Conservation (phyloP, 2,888 invertebrate genomes). For the Spilosoma lubricipeda region DNA sequence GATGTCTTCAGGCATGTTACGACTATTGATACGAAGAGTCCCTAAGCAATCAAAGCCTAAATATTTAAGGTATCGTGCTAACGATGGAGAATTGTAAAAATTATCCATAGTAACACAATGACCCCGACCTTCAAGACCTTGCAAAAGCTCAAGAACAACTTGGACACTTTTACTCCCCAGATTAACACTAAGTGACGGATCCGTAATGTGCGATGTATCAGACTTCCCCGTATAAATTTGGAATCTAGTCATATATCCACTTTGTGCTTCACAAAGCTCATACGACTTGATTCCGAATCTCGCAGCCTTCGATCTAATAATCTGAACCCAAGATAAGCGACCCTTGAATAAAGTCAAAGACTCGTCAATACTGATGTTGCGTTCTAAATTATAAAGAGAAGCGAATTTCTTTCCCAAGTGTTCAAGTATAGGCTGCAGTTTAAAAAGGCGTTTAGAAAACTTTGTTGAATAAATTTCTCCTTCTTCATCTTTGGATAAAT, state of each 20-base stretch:
- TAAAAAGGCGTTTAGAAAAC: background rate
- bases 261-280: slow-evolving; percentile 41
- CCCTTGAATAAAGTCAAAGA: slow-evolving; percentile 46
- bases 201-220: no score
- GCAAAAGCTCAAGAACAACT: slow-evolving; percentile 24
- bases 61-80: slow-evolving; percentile 43
- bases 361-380: slow-evolving; percentile 39
- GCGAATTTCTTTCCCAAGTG: slow-evolving; percentile 24
- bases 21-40: slow-evolving; percentile 35
- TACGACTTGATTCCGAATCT: slow-evolving; percentile 42
- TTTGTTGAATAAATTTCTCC: slow-evolving; percentile 15
- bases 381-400: slow-evolving; percentile 16
- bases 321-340: slow-evolving; percentile 32
- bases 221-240: slow-evolving; percentile 26
- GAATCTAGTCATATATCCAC: slow-evolving; percentile 28
- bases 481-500: background rate
- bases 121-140: slow-evolving; percentile 37
- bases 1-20: slow-evolving; percentile 36
- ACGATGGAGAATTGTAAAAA: slow-evolving; percentile 37
- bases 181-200: background rate
- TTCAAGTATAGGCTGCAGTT: slow-evolving; percentile 32
- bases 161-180: slow-evolving; percentile 12
- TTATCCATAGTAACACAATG: slow-evolving; percentile 33
- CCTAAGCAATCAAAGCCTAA: slow-evolving; percentile 41
- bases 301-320: slow-evolving; percentile 36